phyloP scores from a whole-genome alignment of 2,888 invertebrate genomes.

The Lampropteryx suffumata region DNA sequence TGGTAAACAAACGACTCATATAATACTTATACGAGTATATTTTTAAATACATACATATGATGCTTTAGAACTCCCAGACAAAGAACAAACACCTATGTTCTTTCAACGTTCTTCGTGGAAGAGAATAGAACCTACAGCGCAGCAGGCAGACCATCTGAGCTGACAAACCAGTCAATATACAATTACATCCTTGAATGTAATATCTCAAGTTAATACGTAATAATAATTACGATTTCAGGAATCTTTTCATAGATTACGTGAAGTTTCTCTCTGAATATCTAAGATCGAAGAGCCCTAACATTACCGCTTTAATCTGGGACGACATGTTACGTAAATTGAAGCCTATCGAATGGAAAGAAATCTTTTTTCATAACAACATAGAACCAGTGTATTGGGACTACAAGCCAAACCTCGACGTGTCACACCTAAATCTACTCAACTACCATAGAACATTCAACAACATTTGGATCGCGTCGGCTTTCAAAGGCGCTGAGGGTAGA shows the following conservation, averaged over 20 bases:
- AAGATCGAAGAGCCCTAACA: constrained; percentile 66
- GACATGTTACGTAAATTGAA: constrained; percentile 88
- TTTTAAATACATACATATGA: too few relatives aligned
- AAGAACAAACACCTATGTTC: too few relatives aligned
- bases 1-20: too few relatives aligned
- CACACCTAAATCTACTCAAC: constrained; percentile 50
- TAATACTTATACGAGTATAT: too few relatives aligned
- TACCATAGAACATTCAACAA: constrained; percentile 80
- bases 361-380: constrained; percentile 72
- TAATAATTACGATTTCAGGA: constrained; percentile 62
- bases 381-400: constrained; percentile 90
- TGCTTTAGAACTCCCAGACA: too few relatives aligned
- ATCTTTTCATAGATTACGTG: constrained; percentile 85
- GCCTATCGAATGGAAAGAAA: constrained; percentile 65
- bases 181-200: not conserved
- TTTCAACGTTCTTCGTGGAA: too few relatives aligned
- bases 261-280: constrained; percentile 76
- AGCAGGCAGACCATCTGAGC: too few relatives aligned
- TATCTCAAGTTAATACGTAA: not conserved
- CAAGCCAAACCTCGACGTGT: constrained; percentile 47
- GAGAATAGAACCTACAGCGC: too few relatives aligned
- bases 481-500: constrained; percentile 88
- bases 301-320: constrained; percentile 90
- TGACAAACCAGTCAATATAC: too few relatives aligned
- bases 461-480: constrained; percentile 92